These are phyloP conservation scores for Lepetodrilus schrolli DNA, from an alignment of 2,888 invertebrate genomes.

Conservation along the genomic window DNA sequence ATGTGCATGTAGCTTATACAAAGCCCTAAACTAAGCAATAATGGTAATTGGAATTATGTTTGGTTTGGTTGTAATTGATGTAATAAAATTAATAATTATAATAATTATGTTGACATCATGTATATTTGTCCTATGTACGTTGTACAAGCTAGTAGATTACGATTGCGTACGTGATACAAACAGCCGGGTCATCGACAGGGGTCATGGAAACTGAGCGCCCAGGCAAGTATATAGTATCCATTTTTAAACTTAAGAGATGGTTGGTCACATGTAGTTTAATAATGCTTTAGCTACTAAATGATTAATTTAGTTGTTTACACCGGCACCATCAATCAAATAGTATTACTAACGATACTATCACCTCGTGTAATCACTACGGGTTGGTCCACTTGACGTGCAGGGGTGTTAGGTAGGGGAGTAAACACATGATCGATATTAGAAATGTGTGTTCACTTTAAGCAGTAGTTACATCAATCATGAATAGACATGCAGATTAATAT, in stretches of 20 bases:
- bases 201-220: neutral
- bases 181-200: neutral
- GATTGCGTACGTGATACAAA: slow-evolving; percentile 5
- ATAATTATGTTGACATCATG: neutral
- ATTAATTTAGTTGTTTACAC: neutral
- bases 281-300: neutral
- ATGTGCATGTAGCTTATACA: no score
- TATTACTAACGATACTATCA: neutral
- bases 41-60: no score
- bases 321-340: neutral
- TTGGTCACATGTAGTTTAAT: neutral
- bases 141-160: neutral
- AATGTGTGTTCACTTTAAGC: neutral
- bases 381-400: neutral
- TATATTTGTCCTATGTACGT: neutral
- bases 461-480: neutral
- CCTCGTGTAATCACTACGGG: slow-evolving; percentile 23
- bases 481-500: neutral
- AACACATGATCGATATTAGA: neutral
- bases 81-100: neutral
- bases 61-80: no score
- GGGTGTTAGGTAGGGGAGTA: neutral
- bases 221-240: neutral
- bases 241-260: neutral
- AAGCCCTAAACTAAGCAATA: no score